Evolutionary conservation across 2,888 invertebrate genomes (phyloP), one percentile per base, ranked within the genome.

Genomic region (Melitaea athalia): DNA sequence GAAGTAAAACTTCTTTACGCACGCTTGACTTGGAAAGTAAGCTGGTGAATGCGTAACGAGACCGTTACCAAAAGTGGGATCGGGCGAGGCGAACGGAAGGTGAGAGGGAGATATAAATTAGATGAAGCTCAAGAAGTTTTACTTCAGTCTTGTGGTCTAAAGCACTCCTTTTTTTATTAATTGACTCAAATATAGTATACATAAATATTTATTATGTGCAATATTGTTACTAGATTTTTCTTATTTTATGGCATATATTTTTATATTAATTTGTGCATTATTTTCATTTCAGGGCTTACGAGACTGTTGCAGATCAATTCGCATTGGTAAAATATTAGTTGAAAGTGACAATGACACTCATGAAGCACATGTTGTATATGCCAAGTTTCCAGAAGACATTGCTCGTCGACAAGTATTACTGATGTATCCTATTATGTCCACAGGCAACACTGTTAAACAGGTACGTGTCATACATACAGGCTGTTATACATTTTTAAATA

Each of bases 361-460:
- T 79, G 98, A 98, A 85, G 99, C 99, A 0, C 96, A 96, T 82
- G 99, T 99, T 0, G 98, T 99, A 3, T 99, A 99, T 85, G 98
- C 99, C 6, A 96, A 99, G 85, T 98, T 99, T 84, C 99, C 99
- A 0, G 98, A 98, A 74, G 99, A 99, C 85, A 98, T 99, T 74
- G 94, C 96, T 0, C 94, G 95, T 64, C 93, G 99, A 77, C 95
- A 96, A 81, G 98, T 99, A 52, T 93, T 99, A 57, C 94, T 99
- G 4, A 98, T 99, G 98, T 99, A 99, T 89, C 99, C 99, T 11
- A 99, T 99, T 68, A 98, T 99, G 98, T 98, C 98, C 72, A 98
- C 99, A 0, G 99, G 99, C 1, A 99, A 99, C 85, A 99, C 99
- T 59, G 98, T 99, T 7, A 96, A 95, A 78, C 95, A 96, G 91